Evolutionary conservation across 1,140 invertebrate genomes (phyloP).

Genomic region (Diabrotica virgifera): DNA sequence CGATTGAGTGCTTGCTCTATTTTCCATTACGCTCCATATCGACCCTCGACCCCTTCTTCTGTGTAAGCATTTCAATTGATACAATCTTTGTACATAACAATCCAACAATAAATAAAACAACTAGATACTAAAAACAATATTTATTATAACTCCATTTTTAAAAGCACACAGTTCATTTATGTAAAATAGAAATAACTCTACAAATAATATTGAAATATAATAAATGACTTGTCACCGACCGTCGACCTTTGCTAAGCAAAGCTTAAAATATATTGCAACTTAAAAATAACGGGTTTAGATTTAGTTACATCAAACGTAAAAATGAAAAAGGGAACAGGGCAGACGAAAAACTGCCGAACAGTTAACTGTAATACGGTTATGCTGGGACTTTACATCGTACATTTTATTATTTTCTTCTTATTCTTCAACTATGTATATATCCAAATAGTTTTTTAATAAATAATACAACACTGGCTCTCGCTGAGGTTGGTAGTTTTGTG

Average conservation of each 20-base stretch:
- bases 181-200: slow-evolving; percentile 38
- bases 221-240: slow-evolving; percentile 31
- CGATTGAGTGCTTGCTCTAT: no score
- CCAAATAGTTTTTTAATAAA: slow-evolving; percentile 19
- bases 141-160: slow-evolving; percentile 40
- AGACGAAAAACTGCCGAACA: slow-evolving; percentile 17
- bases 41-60: no score
- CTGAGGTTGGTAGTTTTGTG: slow-evolving; percentile 27
- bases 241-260: slow-evolving; percentile 36
- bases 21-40: no score
- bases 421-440: neutral
- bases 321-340: slow-evolving; percentile 4
- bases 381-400: slow-evolving; percentile 8
- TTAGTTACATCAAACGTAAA: slow-evolving; percentile 28
- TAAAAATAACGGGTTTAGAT: slow-evolving; percentile 18
- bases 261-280: slow-evolving; percentile 25
- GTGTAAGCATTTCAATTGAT: no score
- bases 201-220: slow-evolving; percentile 29
- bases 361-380: slow-evolving; percentile 4
- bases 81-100: no score
- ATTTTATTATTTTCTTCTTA: slow-evolving; percentile 1
- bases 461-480: slow-evolving; percentile 25
- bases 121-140: slow-evolving; percentile 38
- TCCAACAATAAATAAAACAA: neutral
- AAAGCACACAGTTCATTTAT: slow-evolving; percentile 38